Conservation (phyloP, 2,797 vertebrate species). For the Pachyuromys duprasi region DNA sequence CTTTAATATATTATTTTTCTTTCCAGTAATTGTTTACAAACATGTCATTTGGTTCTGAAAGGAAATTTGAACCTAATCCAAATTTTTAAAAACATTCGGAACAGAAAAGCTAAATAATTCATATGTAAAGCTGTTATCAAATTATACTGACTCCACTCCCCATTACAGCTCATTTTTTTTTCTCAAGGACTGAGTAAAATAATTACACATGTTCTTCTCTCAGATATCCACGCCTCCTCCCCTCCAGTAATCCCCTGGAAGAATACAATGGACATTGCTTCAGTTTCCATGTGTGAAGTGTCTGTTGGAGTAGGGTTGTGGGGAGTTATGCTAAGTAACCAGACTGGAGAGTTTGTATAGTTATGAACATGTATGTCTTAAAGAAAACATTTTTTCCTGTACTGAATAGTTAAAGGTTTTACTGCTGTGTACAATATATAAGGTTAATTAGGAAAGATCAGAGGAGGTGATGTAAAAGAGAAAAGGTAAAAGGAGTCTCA, state of each 20-base stretch:
- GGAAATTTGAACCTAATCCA: conserved; percentile 54
- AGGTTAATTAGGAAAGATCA: background rate
- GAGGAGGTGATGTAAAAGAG: background rate
- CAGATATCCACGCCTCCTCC: background rate
- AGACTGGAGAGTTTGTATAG: background rate
- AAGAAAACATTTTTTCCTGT: background rate
- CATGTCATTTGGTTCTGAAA: conserved; percentile 72
- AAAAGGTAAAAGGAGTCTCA: background rate
- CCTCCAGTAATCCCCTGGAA: conserved; percentile 5
- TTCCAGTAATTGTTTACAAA: conserved; percentile 72
- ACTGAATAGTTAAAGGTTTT: background rate
- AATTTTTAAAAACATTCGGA: conserved; percentile 54
- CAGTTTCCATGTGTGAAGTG: background rate
- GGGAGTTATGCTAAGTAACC: background rate
- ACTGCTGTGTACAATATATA: background rate
- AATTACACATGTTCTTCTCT: conserved; percentile 25
- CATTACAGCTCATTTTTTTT: conserved; percentile 46
- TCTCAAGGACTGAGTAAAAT: conserved; percentile 44
- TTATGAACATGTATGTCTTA: background rate
- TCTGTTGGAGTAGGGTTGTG: background rate
- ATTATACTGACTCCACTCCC: conserved; percentile 48
- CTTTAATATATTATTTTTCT: conserved; percentile 64
- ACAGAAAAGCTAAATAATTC: conserved; percentile 60
- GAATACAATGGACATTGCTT: background rate
- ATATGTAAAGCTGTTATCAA: conserved; percentile 54